phyloP scores from a whole-genome alignment of 1,140 invertebrate species.

The Drosophila ercepeae region DNA sequence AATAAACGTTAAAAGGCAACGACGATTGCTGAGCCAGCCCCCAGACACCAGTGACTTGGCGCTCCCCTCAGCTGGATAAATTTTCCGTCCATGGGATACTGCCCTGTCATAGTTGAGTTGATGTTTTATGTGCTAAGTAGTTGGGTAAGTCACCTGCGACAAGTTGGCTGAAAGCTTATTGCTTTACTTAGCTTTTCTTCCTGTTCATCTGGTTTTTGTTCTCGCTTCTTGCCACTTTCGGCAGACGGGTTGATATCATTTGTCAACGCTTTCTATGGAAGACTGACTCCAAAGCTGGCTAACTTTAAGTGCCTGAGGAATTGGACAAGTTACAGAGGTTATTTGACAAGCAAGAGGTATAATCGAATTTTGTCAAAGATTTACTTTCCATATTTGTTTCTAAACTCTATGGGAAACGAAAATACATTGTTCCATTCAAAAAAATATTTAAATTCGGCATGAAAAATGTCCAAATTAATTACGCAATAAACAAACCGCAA shows the following conservation, averaged over 20 bases:
- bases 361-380: neutral
- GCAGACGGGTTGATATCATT: constrained; percentile 22
- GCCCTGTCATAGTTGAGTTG: constrained; percentile 45
- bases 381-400: neutral
- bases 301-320: constrained; percentile 15
- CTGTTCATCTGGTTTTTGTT: constrained; percentile 20
- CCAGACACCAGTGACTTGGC: constrained; percentile 1
- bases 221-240: neutral
- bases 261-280: constrained; percentile 29
- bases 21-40: constrained; percentile 38
- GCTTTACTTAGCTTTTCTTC: constrained; percentile 17
- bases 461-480: neutral
- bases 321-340: constrained; percentile 4
- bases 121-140: constrained; percentile 63
- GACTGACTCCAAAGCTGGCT: constrained; percentile 4
- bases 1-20: constrained; percentile 63
- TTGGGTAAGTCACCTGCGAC: constrained; percentile 65
- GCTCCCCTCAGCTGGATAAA: neutral
- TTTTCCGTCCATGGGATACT: neutral
- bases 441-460: no score
- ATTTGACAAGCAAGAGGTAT: neutral
- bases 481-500: neutral
- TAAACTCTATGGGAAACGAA: neutral
- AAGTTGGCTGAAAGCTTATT: constrained; percentile 58
- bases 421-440: no score